Conservation (phyloP, 2,113 vertebrate species). For the Cricetomys ansorgei region DNA sequence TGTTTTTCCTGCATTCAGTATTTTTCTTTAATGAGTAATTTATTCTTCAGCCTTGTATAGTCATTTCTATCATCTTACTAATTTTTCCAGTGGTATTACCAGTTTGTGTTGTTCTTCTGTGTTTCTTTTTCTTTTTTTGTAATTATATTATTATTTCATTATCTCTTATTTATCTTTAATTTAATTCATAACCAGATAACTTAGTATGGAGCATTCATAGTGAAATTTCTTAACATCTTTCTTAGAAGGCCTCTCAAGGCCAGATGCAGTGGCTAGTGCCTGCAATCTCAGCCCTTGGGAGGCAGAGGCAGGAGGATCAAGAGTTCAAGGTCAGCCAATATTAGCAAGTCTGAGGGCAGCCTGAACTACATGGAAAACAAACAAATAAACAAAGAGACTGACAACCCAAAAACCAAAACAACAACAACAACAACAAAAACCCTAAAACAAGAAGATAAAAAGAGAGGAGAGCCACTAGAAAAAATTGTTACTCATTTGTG, state of each 20-base stretch:
- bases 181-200: conserved; percentile 15
- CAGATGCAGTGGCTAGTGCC: neutral
- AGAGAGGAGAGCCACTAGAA: neutral
- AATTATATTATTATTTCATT: neutral
- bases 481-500: conserved; percentile 7
- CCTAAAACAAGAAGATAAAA: neutral
- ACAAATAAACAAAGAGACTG: no score
- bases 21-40: neutral
- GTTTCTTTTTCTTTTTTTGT: neutral
- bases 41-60: neutral
- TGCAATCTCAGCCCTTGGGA: neutral
- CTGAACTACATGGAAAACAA: neutral
- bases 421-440: neutral
- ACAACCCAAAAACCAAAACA: neutral
- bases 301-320: neutral
- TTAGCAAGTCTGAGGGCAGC: neutral
- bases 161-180: neutral
- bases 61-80: conserved; percentile 14
- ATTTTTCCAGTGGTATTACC: neutral
- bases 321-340: neutral
- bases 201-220: neutral
- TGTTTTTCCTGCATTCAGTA: neutral
- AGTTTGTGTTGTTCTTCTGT: conserved; percentile 12
- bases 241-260: neutral
- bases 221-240: neutral